phyloP scores from a whole-genome alignment of 2,797 vertebrate genomes.

The Chrysocyon brachyurus region DNA sequence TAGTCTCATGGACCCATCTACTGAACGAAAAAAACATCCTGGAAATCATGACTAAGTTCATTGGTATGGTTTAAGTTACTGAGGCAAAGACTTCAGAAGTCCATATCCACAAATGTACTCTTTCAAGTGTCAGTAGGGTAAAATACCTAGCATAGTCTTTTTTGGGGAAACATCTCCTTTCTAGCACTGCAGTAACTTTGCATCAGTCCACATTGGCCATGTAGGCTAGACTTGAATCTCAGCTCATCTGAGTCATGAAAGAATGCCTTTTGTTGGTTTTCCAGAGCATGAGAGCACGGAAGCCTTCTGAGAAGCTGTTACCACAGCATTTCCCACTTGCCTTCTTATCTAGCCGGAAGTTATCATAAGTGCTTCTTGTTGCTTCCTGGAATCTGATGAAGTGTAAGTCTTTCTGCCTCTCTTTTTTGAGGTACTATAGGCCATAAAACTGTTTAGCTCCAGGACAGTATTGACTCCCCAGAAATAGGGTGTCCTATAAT shows the following conservation, averaged over 20 bases:
- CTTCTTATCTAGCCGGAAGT: not conserved
- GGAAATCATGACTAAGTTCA: not conserved
- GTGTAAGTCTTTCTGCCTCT: not conserved
- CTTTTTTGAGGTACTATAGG: not conserved
- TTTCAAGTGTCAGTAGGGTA: not conserved
- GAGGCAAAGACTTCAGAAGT: not conserved
- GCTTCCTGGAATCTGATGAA: not conserved
- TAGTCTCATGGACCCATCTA: not conserved
- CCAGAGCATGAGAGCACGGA: not conserved
- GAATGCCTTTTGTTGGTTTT: not conserved
- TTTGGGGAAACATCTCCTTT: not conserved
- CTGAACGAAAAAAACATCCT: not conserved
- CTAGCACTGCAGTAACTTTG: not conserved
- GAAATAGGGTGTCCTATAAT: not conserved
- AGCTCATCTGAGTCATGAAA: not conserved
- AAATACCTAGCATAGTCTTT: not conserved
- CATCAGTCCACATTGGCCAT: not conserved
- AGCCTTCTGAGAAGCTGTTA: not conserved
- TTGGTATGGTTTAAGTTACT: not conserved
- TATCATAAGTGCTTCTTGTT: not conserved
- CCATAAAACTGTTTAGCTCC: not conserved
- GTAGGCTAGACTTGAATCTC: not conserved
- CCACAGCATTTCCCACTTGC: not conserved
- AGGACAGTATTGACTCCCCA: not conserved
- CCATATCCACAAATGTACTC: not conserved